A percentile compares a stretch with the other conserved stretches of the same genome.
These are phyloP conservation scores for Macrobrachium nipponense DNA, from an alignment of 1,140 invertebrate species.

Conservation along the genomic window DNA sequence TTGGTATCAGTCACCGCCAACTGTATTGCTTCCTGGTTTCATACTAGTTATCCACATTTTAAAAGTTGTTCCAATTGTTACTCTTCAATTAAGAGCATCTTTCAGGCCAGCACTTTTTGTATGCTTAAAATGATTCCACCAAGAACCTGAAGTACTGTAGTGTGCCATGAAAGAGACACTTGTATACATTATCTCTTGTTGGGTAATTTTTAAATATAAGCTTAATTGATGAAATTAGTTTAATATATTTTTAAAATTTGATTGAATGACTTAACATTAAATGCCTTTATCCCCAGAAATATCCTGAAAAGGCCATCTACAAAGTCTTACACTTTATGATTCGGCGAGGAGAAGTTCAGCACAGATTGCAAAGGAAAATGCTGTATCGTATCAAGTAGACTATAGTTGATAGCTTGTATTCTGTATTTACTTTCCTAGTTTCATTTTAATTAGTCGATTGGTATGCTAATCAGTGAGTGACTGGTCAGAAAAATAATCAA, in stretches of 20 bases:
- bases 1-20: too few relatives aligned
- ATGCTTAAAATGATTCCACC: too few relatives aligned
- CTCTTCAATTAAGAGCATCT: too few relatives aligned
- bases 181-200: too few relatives aligned
- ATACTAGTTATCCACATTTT: too few relatives aligned
- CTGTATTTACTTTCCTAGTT: not conserved
- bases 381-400: constrained; percentile 86
- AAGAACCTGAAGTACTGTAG: too few relatives aligned
- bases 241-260: not conserved
- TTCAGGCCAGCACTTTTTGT: too few relatives aligned
- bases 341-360: constrained; percentile 92
- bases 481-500: not conserved
- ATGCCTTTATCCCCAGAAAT: constrained; percentile 75
- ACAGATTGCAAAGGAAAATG: constrained; percentile 97
- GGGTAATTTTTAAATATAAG: too few relatives aligned
- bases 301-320: constrained; percentile 85
- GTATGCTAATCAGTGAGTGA: not conserved
- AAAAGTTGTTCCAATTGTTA: too few relatives aligned
- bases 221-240: not conserved
- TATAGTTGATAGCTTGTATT: not conserved
- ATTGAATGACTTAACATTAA: not conserved
- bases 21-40: too few relatives aligned
- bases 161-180: too few relatives aligned
- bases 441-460: not conserved
- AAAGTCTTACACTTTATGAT: constrained; percentile 96